Base-by-base conservation (phyloP, 35 echinoderm and acorn worm species). In the Hemicentrotus pulcherrimus region DNA sequence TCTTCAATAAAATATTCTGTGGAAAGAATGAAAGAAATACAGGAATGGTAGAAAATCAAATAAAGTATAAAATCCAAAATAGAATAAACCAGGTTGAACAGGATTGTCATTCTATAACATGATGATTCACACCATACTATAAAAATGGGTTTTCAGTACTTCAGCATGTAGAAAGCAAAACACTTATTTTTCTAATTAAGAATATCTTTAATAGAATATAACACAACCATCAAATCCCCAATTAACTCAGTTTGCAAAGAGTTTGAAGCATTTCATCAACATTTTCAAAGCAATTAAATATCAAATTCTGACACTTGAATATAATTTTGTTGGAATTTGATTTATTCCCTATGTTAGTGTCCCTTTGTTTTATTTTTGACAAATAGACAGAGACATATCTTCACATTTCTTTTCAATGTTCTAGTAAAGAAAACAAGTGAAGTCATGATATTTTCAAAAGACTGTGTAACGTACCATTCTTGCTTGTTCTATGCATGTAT, bases 401-500 rank as follows among this genome's bases (percentile, higher is more conserved):
- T 11, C 50, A 55, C 14, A 55, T 55, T 55, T 55, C 50, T 55
- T 0, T 55, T 11, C 52, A 10, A 11, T 59, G 11, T 59, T 10
- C 52, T 14, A 59, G 11, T 14, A 11, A 11, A 10, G 7, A 59
- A 14, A 59, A 55, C 50, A 55, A 59, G 4, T 59, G 52, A 10
- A 55, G 50, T 55, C 50, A 59, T 59, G 16, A 59, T 16, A 59
- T 14, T 10, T 78, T 78, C 19, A 28, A 18, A 78, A n/a, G 28
- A 28, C 65, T 78, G 18, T 70, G 87, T 90, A 45, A 96, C 98
- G 94, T 95, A 99, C 98, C 47, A 95, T 99, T 96, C 97, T 95
- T 94, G 97, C 96, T 50, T 97, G 94, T 71, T 99, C 97, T 30
- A 99, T 97, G 97, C 98, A 97, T 88, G 47, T 32, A 86, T 94